Conservation (phyloP, 23 tunicate species). For the Clavelina lepadiformis region DNA sequence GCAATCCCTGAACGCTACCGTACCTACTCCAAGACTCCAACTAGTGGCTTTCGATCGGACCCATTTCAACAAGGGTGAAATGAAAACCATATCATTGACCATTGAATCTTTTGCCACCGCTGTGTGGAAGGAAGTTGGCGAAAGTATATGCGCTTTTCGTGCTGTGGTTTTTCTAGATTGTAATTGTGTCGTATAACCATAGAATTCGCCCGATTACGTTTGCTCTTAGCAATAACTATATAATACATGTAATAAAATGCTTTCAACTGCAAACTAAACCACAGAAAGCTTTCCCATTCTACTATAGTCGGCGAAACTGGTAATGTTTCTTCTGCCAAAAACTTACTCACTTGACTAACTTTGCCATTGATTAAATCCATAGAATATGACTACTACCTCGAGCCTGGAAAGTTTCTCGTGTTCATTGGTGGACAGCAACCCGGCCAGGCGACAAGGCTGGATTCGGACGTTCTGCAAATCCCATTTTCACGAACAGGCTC, state of each 20-base stretch:
- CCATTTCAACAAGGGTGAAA: constrained; percentile 15
- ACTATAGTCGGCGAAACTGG: too few relatives aligned
- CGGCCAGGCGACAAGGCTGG: constrained; percentile 16
- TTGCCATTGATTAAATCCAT: too few relatives aligned
- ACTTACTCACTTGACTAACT: too few relatives aligned
- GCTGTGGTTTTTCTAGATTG: too few relatives aligned
- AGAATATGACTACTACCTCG: constrained; percentile 35
- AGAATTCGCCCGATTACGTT: too few relatives aligned
- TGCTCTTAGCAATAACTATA: too few relatives aligned
- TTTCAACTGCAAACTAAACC: too few relatives aligned
- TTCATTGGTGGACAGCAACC: constrained; percentile 76
- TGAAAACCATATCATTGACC: not conserved
- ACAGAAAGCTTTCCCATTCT: too few relatives aligned
- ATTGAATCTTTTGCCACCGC: constrained; percentile 36
- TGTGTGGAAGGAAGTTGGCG: constrained; percentile 31
- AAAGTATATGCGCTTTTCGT: not conserved
- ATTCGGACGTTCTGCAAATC: constrained; percentile 18
- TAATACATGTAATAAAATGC: too few relatives aligned
- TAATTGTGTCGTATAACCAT: too few relatives aligned
- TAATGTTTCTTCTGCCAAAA: too few relatives aligned
- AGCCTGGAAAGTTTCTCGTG: constrained; percentile 40
- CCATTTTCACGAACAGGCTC: constrained; percentile 5
- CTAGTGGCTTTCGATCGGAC: constrained; percentile 59
- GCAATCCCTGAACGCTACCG: not conserved
- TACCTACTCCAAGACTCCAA: constrained; percentile 16